phyloP scores from a whole-genome alignment of 2,797 vertebrate genomes.

The Rhadinocentrus ornatus region DNA sequence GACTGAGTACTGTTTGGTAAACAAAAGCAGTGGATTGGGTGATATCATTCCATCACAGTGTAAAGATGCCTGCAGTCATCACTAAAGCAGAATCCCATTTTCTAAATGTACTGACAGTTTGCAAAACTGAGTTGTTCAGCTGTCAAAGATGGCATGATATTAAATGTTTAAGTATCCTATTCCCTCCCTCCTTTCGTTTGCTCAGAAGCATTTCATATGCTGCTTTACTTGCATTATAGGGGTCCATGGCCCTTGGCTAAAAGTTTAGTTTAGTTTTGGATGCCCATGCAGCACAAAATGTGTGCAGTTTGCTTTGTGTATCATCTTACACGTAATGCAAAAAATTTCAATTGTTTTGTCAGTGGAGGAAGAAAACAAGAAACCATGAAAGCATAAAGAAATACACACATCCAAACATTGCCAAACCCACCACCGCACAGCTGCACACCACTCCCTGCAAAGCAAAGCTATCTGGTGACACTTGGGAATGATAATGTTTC shows the following conservation, averaged over 20 bases:
- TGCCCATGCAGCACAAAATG: slow-evolving; percentile 40
- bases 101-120: slow-evolving; percentile 63
- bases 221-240: slow-evolving; percentile 38
- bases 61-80: slow-evolving; percentile 61
- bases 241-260: slow-evolving; percentile 55
- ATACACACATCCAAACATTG: slow-evolving; percentile 31
- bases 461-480: slow-evolving; percentile 62
- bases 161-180: slow-evolving; percentile 44
- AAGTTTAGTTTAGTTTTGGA: slow-evolving; percentile 68
- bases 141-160: slow-evolving; percentile 55
- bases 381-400: slow-evolving; percentile 38
- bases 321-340: slow-evolving; percentile 68
- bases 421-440: slow-evolving; percentile 27
- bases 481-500: slow-evolving; percentile 42
- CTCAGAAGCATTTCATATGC: slow-evolving; percentile 45
- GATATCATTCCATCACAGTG: slow-evolving; percentile 46
- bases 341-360: slow-evolving; percentile 68
- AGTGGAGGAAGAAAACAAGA: slow-evolving; percentile 52
- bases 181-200: neutral
- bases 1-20: slow-evolving; percentile 30
- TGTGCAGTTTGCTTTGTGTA: slow-evolving; percentile 44
- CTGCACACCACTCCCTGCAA: slow-evolving; percentile 45
- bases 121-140: slow-evolving; percentile 63
- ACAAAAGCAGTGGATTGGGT: slow-evolving; percentile 47
- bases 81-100: slow-evolving; percentile 58